Percentiles rank a stretch among this genome's conserved stretches.
These are phyloP conservation scores for Halcyon malimbica DNA, from an alignment of 2,113 vertebrate species.

Conservation along the genomic window DNA sequence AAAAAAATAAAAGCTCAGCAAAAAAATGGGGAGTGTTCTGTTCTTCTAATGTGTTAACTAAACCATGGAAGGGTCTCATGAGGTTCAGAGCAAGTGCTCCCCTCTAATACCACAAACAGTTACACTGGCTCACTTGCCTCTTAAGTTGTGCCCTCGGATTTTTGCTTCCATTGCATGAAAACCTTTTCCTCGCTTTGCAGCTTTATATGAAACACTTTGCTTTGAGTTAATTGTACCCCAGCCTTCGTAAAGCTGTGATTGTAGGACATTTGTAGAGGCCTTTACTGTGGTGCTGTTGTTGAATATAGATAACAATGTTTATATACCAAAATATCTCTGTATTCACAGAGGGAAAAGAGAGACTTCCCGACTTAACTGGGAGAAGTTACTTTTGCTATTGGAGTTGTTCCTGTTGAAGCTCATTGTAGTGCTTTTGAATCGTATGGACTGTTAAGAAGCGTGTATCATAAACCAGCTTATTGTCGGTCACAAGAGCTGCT, in stretches of 20 bases:
- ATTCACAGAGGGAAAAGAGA: not conserved
- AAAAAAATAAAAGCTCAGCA: not conserved
- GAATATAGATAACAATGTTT: not conserved
- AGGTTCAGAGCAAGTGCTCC: not conserved
- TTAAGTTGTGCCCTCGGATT: not conserved
- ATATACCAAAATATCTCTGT: not conserved
- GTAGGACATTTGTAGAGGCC: not conserved
- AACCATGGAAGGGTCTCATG: not conserved
- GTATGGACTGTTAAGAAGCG: not conserved
- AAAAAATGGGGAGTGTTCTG: not conserved
- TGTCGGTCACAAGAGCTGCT: not conserved
- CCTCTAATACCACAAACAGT: not conserved
- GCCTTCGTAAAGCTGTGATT: not conserved
- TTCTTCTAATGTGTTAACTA: not conserved
- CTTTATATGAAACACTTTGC: not conserved
- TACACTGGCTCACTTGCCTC: not conserved
- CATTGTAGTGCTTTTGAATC: not conserved
- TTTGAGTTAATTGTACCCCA: not conserved
- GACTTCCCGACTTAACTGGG: not conserved
- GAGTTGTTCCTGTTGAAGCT: not conserved
- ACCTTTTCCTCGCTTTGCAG: not conserved
- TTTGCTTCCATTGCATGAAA: not conserved
- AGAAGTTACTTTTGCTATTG: not conserved
- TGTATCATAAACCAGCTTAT: not conserved
- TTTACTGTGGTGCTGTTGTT: not conserved